Conservation (phyloP, 2,888 invertebrate species). For the Pyrrhia umbra region DNA sequence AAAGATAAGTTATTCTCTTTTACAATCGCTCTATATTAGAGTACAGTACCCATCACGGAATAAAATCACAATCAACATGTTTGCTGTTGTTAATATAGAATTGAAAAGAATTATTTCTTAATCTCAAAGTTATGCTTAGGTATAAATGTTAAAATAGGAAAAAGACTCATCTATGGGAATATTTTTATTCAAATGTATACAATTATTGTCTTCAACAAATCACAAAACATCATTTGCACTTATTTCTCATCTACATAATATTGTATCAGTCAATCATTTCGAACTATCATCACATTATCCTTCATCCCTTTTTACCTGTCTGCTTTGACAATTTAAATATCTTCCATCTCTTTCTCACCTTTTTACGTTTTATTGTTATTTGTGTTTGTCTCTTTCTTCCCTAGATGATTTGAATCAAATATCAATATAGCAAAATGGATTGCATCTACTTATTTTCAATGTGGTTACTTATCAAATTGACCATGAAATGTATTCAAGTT, state of each 20-base stretch:
- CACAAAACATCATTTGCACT: constrained; percentile 37
- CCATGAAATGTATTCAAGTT: constrained; percentile 82
- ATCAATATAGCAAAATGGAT: constrained; percentile 72
- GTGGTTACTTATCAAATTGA: constrained; percentile 85
- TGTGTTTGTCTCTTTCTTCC: constrained; percentile 25
- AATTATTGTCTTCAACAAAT: constrained; percentile 50
- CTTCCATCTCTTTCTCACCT: constrained; percentile 23
- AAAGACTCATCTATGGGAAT: constrained; percentile 36
- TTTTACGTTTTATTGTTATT: not conserved
- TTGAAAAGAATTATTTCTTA: too few relatives aligned
- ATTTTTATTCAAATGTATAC: constrained; percentile 40
- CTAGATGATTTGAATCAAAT: constrained; percentile 79
- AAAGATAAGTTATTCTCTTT: too few relatives aligned
- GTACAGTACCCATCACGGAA: too few relatives aligned
- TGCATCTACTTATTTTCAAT: constrained; percentile 62
- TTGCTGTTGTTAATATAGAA: too few relatives aligned
- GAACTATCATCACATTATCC: constrained; percentile 31
- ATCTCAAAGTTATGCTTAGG: too few relatives aligned
- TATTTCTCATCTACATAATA: constrained; percentile 46
- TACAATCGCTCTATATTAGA: too few relatives aligned
- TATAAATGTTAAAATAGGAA: not conserved
- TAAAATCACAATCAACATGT: too few relatives aligned
- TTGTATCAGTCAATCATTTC: constrained; percentile 51
- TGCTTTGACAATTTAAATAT: constrained; percentile 27
- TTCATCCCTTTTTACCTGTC: constrained; percentile 36